Evolutionary conservation across 2,797 vertebrate species (phyloP).

Genomic region (Sphenodon punctatus): DNA sequence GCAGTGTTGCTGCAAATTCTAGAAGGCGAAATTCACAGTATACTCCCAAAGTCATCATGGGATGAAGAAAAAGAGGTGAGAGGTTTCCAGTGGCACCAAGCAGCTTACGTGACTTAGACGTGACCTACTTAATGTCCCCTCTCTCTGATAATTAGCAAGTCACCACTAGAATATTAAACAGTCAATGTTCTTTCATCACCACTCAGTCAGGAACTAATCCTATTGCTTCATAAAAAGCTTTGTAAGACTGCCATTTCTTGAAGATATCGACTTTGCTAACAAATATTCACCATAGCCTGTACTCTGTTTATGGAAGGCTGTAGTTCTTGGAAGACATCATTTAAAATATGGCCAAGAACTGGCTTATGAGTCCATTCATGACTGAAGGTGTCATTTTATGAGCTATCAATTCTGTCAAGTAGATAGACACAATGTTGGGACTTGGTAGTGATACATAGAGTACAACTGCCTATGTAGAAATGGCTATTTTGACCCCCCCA

Average conservation of each 20-base stretch:
- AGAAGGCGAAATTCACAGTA: no score
- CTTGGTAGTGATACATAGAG: no score
- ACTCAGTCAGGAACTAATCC: slow-evolving; percentile 22
- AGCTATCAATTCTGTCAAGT: neutral
- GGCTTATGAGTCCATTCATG: neutral
- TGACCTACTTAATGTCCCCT: slow-evolving; percentile 21
- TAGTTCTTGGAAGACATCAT: neutral
- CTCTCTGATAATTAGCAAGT: slow-evolving; percentile 26
- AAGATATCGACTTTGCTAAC: neutral
- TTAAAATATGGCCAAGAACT: neutral
- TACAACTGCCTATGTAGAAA: no score
- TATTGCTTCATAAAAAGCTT: fast-evolving
- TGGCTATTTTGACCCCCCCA: no score
- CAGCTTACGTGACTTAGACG: slow-evolving; percentile 6
- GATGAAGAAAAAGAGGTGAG: neutral
- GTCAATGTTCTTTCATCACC: neutral
- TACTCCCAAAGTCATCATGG: neutral
- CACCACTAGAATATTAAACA: slow-evolving; percentile 17
- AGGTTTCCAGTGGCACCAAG: neutral
- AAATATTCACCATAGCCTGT: neutral
- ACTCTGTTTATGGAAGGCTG: neutral
- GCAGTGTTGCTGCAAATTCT: neutral
- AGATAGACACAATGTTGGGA: no score
- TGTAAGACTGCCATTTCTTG: neutral
- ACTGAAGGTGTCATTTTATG: neutral